phyloP scores from a whole-genome alignment of 1,140 invertebrate species.

The Cyrtorhinus lividipennis region DNA sequence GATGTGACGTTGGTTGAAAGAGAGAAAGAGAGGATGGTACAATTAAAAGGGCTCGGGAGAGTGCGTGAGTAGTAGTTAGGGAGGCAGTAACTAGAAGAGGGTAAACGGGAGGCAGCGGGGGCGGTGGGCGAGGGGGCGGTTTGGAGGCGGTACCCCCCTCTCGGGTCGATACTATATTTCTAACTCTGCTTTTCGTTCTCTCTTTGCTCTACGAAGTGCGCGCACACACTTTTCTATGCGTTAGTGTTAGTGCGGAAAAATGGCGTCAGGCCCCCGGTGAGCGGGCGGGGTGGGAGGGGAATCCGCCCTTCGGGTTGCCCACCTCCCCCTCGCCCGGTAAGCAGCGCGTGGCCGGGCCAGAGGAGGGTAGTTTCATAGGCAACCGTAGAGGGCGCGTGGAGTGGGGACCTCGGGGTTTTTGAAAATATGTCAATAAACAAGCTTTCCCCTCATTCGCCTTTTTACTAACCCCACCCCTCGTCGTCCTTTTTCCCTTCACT shows the following conservation, averaged over 20 bases:
- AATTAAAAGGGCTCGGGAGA: constrained; percentile 14
- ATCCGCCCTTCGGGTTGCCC: neutral
- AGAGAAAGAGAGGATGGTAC: constrained; percentile 13
- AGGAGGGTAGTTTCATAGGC: constrained; percentile 9
- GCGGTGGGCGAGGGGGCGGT: constrained; percentile 4
- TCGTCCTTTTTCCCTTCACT: neutral
- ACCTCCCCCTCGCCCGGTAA: neutral
- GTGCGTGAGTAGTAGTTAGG: constrained; percentile 13
- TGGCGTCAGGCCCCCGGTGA: constrained; percentile 8
- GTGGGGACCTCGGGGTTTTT: constrained; percentile 12
- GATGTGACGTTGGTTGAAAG: constrained; percentile 14
- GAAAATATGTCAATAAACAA: constrained; percentile 22
- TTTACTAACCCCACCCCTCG: neutral
- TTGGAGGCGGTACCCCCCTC: neutral
- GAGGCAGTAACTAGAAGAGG: no score
- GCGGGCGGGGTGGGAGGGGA: constrained; percentile 12
- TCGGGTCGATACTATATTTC: constrained; percentile 20
- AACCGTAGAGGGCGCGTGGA: constrained; percentile 6
- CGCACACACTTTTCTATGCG: constrained; percentile 20
- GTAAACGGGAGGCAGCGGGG: neutral
- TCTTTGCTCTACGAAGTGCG: constrained; percentile 13
- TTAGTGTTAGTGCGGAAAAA: constrained; percentile 21
- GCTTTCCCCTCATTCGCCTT: neutral
- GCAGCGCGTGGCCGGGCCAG: no score
- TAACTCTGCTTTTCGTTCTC: constrained; percentile 12